Conservation (phyloP, 2,113 vertebrate species). For the Solea senegalensis region DNA sequence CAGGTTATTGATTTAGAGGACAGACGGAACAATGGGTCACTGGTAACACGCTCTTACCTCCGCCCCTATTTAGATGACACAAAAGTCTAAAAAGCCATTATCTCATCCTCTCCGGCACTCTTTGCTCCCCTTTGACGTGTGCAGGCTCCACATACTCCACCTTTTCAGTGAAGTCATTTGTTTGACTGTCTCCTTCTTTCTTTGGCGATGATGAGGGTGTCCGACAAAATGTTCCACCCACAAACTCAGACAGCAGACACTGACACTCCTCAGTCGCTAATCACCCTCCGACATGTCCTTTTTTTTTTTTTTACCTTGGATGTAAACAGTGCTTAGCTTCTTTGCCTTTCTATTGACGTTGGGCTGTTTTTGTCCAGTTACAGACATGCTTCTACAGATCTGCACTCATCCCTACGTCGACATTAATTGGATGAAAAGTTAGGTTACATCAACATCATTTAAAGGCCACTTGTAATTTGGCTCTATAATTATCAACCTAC, state of each 20-base stretch:
- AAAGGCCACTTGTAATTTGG: constrained; percentile 1
- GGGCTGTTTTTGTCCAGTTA: constrained; percentile 22
- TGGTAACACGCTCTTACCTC: too few relatives aligned
- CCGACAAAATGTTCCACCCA: constrained; percentile 42
- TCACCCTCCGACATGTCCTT: constrained; percentile 23
- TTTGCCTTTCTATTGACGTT: constrained; percentile 17
- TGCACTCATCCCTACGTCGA: not conserved
- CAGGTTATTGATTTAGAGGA: not conserved
- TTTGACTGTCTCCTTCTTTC: constrained; percentile 38
- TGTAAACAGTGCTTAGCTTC: constrained; percentile 55
- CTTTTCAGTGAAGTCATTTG: constrained; percentile 49
- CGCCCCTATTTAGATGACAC: not conserved
- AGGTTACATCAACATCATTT: too few relatives aligned
- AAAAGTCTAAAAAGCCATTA: not conserved
- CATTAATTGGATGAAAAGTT: not conserved
- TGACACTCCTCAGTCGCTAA: constrained; percentile 34
- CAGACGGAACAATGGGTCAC: too few relatives aligned
- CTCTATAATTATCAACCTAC: constrained; percentile 20
- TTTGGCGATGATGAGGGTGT: constrained; percentile 15
- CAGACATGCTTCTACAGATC: constrained; percentile 7
- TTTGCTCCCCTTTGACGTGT: constrained; percentile 9
- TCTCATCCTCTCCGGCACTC: not conserved
- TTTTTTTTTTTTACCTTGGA: not conserved
- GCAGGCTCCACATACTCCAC: constrained; percentile 24
- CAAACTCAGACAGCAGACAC: constrained; percentile 31